Conservation (phyloP, 2,113 vertebrate genomes). For the Anoplopoma fimbria region DNA sequence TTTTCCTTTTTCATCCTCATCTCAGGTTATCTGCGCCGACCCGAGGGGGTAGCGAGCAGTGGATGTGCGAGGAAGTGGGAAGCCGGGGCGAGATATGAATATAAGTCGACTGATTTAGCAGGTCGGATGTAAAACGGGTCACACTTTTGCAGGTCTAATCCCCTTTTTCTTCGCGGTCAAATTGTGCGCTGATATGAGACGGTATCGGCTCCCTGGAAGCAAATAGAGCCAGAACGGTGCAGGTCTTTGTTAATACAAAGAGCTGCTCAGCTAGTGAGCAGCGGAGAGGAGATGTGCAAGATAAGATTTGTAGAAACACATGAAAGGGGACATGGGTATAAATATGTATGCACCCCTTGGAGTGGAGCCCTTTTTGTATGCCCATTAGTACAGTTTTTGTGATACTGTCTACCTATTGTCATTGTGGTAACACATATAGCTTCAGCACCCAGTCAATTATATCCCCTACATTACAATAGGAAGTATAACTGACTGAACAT, state of each 20-base stretch:
- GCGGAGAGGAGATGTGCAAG: conserved; percentile 68
- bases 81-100: conserved; percentile 70
- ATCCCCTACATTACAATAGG: conserved; percentile 30
- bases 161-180: conserved; percentile 73
- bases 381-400: conserved; percentile 74
- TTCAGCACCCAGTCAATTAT: conserved; percentile 60
- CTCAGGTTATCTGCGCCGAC: conserved; percentile 71
- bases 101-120: conserved; percentile 76
- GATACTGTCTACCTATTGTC: conserved; percentile 59
- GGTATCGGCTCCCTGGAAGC: conserved; percentile 64
- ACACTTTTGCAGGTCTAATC: conserved; percentile 78
- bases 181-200: conserved; percentile 78
- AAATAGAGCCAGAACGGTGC: conserved; percentile 73
- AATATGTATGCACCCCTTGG: conserved; percentile 81
- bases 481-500: conserved; percentile 31
- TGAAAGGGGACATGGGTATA: conserved; percentile 78
- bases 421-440: conserved; percentile 45
- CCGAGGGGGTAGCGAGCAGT: conserved; percentile 24
- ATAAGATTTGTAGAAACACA: conserved; percentile 79
- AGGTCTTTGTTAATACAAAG: conserved; percentile 81
- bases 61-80: conserved; percentile 44
- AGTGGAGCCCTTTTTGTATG: conserved; percentile 76
- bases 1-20: conserved; percentile 57
- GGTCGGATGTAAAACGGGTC: conserved; percentile 76
- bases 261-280: conserved; percentile 66